Conservation (phyloP, 2,888 invertebrate genomes). For the Lasioglossum malachurum region DNA sequence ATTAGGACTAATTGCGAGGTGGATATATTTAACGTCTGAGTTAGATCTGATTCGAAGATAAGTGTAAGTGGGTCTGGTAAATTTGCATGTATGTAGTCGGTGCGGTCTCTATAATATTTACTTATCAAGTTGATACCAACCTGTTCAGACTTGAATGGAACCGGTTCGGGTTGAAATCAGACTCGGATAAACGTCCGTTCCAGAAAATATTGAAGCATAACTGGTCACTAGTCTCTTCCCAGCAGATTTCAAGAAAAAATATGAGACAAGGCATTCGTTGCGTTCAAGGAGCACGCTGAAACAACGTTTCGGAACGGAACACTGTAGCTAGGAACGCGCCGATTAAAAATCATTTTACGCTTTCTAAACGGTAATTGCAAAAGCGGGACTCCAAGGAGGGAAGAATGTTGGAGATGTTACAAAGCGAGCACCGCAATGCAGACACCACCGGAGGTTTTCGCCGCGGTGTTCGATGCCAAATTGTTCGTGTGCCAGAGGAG, state of each 20-base stretch:
- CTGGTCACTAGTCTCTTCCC: background rate
- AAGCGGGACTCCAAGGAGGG: background rate
- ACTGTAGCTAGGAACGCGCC: background rate
- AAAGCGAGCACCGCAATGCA: slow-evolving; percentile 55
- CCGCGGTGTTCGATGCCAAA: slow-evolving; percentile 38
- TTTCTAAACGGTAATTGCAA: background rate
- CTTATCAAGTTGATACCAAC: background rate
- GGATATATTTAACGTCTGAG: background rate
- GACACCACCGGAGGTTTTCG: slow-evolving; percentile 12
- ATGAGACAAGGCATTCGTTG: background rate
- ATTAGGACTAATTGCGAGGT: background rate
- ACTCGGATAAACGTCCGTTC: background rate
- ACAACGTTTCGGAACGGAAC: background rate
- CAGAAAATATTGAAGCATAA: background rate
- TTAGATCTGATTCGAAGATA: background rate
- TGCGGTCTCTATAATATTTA: background rate
- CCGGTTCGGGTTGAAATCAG: background rate
- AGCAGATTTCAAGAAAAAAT: background rate
- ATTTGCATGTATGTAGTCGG: background rate
- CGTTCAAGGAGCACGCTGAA: background rate
- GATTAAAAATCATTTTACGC: slow-evolving; percentile 32
- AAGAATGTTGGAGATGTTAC: slow-evolving; percentile 37
- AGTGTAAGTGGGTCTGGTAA: background rate
- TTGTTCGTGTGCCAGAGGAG: slow-evolving; percentile 28
- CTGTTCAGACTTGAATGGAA: background rate